A percentile compares a stretch with the other conserved stretches of the same genome.
Conservation (phyloP, 1,140 invertebrate species). For the Portunus trituberculatus region DNA sequence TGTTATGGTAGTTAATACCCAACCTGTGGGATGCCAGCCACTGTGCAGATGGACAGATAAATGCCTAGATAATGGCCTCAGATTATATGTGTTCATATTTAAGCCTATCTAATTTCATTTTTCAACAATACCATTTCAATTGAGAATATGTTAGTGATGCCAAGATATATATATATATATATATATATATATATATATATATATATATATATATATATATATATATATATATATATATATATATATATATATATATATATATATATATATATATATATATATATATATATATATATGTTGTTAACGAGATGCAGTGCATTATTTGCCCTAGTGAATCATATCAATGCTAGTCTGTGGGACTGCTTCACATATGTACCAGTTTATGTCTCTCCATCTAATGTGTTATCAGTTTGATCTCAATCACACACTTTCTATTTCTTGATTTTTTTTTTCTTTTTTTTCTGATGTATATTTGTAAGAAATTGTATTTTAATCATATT, state of each 20-base stretch:
- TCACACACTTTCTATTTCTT: neutral
- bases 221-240: slow-evolving; percentile 17
- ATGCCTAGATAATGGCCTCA: too few species aligned
- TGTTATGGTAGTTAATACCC: too few species aligned
- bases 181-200: neutral
- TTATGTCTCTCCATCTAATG: neutral
- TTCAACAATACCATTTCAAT: neutral
- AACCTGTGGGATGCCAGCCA: too few species aligned
- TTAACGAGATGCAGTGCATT: neutral
- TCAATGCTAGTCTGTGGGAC: neutral
- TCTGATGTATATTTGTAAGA: neutral
- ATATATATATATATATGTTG: slow-evolving; percentile 27
- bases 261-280: neutral
- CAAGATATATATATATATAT: neutral
- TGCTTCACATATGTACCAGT: neutral
- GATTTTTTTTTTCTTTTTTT: neutral
- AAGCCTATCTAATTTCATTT: too few species aligned
- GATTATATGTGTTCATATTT: too few species aligned
- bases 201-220: slow-evolving; percentile 2
- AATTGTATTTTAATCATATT: too few species aligned
- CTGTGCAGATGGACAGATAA: too few species aligned
- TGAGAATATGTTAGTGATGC: neutral
- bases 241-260: slow-evolving; percentile 5
- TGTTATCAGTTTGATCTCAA: neutral
- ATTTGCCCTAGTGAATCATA: neutral